Percentiles rank a stretch among this genome's conserved stretches.
These are phyloP conservation scores for Poecilus cupreus DNA, from an alignment of 2,888 invertebrate genomes.

Conservation along the genomic window DNA sequence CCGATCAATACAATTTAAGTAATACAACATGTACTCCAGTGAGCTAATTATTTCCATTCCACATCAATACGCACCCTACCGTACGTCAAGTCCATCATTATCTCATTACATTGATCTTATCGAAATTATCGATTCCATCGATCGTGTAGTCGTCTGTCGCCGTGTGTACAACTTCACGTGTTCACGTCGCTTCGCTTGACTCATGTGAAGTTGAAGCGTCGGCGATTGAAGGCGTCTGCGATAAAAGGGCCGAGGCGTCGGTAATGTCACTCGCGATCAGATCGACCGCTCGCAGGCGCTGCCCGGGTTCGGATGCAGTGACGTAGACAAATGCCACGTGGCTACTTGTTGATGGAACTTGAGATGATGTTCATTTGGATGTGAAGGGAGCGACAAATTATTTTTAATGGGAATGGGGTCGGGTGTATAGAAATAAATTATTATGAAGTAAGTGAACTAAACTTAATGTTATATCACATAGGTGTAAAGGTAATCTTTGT, in stretches of 20 bases:
- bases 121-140: no score
- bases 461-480: no score
- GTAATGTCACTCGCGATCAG: conserved; percentile 46
- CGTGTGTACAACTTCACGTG: neutral
- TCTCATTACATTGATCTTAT: conserved; percentile 2
- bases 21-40: no score
- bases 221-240: neutral
- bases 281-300: conserved; percentile 5
- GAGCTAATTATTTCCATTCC: no score
- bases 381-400: neutral
- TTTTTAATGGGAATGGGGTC: neutral
- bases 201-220: neutral
- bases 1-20: no score
- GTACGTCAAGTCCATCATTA: neutral
- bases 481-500: no score
- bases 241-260: neutral
- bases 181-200: neutral
- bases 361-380: neutral
- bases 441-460: no score
- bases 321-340: conserved; percentile 42
- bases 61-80: no score
- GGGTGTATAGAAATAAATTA: neutral
- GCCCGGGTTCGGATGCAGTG: neutral
- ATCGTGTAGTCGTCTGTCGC: no score
- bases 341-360: conserved; percentile 39